Percentiles rank a stretch among this genome's conserved stretches.
Conservation (phyloP, 92 coral and sea anemone genomes). For the Micromussa lordhowensis region DNA sequence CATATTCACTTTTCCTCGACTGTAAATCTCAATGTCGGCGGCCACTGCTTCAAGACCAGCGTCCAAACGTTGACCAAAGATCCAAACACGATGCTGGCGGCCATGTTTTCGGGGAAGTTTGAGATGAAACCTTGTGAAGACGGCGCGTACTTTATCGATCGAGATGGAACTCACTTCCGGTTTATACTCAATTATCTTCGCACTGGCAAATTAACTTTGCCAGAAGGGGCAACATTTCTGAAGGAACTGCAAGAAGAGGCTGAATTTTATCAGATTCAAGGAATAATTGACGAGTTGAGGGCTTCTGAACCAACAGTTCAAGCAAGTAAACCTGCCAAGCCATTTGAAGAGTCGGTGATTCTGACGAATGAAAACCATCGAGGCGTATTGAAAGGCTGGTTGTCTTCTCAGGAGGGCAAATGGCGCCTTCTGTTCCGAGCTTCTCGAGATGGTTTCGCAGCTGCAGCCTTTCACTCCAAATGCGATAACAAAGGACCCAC, state of each 20-base stretch:
- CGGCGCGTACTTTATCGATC: not conserved
- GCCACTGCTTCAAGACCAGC: constrained; percentile 61
- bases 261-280: constrained; percentile 2
- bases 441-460: constrained; percentile 54
- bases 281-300: not conserved
- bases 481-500: constrained; percentile 60
- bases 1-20: constrained; percentile 61
- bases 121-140: constrained; percentile 6
- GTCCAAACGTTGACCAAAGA: constrained; percentile 68
- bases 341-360: not conserved
- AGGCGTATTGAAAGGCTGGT: constrained; percentile 9
- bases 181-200: constrained; percentile 33
- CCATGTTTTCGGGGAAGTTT: constrained; percentile 6
- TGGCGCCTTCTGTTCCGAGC: constrained; percentile 30
- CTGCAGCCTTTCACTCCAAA: constrained; percentile 27
- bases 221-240: constrained; percentile 10
- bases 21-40: constrained; percentile 65
- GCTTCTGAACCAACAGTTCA: not conserved
- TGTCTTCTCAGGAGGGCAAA: not conserved
- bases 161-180: constrained; percentile 17
- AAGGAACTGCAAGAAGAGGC: not conserved
- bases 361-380: constrained; percentile 41
- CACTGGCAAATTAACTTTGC: not conserved
- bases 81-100: constrained; percentile 64
- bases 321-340: not conserved